phyloP scores from a whole-genome alignment of 2,888 invertebrate species.

The Chrysodeixis includens region DNA sequence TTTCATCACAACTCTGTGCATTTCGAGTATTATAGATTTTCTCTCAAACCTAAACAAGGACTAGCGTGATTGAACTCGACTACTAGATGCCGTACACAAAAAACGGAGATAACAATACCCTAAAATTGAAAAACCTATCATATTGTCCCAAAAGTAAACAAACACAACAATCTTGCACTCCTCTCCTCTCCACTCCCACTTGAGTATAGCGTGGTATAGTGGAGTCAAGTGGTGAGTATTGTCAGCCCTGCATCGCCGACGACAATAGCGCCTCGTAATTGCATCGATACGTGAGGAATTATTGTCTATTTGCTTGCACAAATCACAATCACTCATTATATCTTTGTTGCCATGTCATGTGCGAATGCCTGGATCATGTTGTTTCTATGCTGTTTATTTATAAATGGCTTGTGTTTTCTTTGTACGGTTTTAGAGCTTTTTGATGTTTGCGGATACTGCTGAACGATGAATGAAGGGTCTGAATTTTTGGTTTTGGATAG shows the following conservation, averaged over 20 bases:
- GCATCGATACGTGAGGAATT: slow-evolving; percentile 51
- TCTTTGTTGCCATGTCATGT: slow-evolving; percentile 44
- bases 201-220: slow-evolving; percentile 26
- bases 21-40: too few relatives aligned
- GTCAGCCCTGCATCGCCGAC: slow-evolving; percentile 50
- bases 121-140: not conserved
- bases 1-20: too few relatives aligned
- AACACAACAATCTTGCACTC: slow-evolving; percentile 24
- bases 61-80: too few relatives aligned
- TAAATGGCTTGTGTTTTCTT: not conserved
- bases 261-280: slow-evolving; percentile 54
- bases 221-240: too few relatives aligned
- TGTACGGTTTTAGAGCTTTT: not conserved
- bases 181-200: slow-evolving; percentile 35
- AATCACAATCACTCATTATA: slow-evolving; percentile 38
- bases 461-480: not conserved
- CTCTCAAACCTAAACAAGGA: too few relatives aligned
- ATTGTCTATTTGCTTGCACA: slow-evolving; percentile 41
- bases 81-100: too few relatives aligned
- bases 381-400: not conserved
- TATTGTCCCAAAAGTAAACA: slow-evolving; percentile 20
- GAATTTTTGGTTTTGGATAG: too few relatives aligned
- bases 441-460: not conserved
- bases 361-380: slow-evolving; percentile 17
- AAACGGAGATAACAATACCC: too few relatives aligned